Evolutionary conservation across 2,888 invertebrate genomes (phyloP).

Genomic region (Cerceris rybyensis): DNA sequence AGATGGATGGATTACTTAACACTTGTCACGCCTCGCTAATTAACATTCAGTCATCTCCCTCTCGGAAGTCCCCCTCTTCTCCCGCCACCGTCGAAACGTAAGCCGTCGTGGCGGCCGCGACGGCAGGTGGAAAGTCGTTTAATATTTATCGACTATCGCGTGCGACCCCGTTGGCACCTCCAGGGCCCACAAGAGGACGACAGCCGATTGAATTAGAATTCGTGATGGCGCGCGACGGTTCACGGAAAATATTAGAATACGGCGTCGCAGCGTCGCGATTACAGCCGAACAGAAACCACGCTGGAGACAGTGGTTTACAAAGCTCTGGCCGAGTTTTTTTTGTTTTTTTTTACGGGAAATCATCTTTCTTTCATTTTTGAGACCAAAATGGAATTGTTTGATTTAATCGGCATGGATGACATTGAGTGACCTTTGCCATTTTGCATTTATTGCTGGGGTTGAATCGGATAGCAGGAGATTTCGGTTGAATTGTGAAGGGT

Average conservation of each 20-base stretch:
- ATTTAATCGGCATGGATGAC: no score
- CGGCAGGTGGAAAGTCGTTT: slow-evolving; percentile 77
- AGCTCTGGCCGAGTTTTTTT: neutral
- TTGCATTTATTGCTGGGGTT: no score
- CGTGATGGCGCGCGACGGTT: slow-evolving; percentile 64
- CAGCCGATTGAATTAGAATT: slow-evolving; percentile 65
- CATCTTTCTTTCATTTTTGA: neutral
- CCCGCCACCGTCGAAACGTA: slow-evolving; percentile 33
- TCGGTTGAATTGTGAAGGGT: no score
- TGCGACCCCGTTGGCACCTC: slow-evolving; percentile 69
- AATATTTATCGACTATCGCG: slow-evolving; percentile 78
- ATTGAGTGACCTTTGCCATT: no score
- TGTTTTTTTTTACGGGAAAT: neutral
- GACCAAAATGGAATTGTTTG: no score
- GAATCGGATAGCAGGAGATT: no score
- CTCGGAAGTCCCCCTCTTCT: slow-evolving; percentile 58
- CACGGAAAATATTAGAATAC: slow-evolving; percentile 80
- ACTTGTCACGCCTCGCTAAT: slow-evolving; percentile 78
- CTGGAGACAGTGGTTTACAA: neutral
- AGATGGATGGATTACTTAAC: slow-evolving; percentile 72
- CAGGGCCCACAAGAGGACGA: slow-evolving; percentile 32
- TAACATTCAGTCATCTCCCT: slow-evolving; percentile 77
- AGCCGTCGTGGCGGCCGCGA: slow-evolving; percentile 38
- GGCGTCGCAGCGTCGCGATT: slow-evolving; percentile 62
- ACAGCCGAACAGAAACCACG: slow-evolving; percentile 19